Evolutionary conservation across 1,140 invertebrate genomes (phyloP).

Genomic region (Heliconius hermathena): DNA sequence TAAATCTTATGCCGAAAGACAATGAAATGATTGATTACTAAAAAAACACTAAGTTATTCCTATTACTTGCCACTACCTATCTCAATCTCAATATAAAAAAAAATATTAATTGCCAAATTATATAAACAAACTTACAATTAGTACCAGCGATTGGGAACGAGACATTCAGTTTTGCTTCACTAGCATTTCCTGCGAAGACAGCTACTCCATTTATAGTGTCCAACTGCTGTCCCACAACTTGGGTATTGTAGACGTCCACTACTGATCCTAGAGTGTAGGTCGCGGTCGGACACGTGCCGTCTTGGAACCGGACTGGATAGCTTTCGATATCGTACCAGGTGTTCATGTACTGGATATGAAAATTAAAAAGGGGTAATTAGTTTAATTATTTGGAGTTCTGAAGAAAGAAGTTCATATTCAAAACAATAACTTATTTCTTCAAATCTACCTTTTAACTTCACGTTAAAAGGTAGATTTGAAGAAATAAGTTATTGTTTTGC

Average conservation of each 20-base stretch:
- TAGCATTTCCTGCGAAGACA: slow-evolving; percentile 33
- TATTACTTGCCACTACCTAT: no score
- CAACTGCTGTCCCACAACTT: slow-evolving; percentile 54
- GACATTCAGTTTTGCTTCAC: slow-evolving; percentile 59
- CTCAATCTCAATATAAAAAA: no score
- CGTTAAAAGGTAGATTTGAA: no score
- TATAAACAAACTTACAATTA: slow-evolving; percentile 45
- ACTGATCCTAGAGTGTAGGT: slow-evolving; percentile 43
- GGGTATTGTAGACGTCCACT: slow-evolving; percentile 61
- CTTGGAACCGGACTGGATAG: slow-evolving; percentile 63
- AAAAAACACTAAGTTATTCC: no score
- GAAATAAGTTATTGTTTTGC: no score
- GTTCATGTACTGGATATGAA: slow-evolving; percentile 55
- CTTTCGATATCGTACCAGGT: slow-evolving; percentile 70
- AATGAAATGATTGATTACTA: no score
- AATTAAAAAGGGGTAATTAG: neutral
- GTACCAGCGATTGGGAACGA: slow-evolving; percentile 59
- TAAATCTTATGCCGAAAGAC: no score
- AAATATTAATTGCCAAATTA: no score
- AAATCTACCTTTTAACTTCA: no score
- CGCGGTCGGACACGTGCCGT: slow-evolving; percentile 57
- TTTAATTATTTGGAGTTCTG: no score
- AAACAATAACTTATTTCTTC: no score
- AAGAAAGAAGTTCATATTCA: no score
- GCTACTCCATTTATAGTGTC: slow-evolving; percentile 54